Percentiles rank a stretch among this genome's conserved stretches.
Evolutionary conservation across 2,113 vertebrate species (phyloP).

Genomic region (Silurus meridionalis): DNA sequence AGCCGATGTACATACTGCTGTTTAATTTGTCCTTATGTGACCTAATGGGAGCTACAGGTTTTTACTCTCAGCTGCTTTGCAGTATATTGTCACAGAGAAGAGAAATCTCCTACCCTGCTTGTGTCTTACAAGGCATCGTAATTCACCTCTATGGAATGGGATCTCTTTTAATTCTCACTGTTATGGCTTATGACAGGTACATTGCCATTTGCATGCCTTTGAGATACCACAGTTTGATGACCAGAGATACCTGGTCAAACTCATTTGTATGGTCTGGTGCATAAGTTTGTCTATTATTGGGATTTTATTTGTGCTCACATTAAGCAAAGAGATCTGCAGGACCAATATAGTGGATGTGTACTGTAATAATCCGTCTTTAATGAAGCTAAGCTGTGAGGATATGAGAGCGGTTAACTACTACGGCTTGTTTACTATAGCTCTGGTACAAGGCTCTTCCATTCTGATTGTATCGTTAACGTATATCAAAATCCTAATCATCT

Average conservation of each 20-base stretch:
- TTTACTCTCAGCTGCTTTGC: neutral
- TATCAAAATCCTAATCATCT: slow-evolving; percentile 3
- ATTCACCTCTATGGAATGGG: neutral
- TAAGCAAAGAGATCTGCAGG: slow-evolving; percentile 8
- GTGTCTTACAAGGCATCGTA: neutral
- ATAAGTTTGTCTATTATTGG: neutral
- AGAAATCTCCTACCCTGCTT: slow-evolving; percentile 11
- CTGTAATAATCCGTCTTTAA: slow-evolving; percentile 6
- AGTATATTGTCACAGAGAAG: neutral
- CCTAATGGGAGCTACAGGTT: neutral
- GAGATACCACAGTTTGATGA: neutral
- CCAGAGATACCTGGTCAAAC: neutral
- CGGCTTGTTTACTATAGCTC: neutral
- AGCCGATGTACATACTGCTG: slow-evolving; percentile 5
- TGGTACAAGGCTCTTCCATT: neutral
- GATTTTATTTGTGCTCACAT: neutral
- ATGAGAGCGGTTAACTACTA: neutral
- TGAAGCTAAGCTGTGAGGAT: slow-evolving; percentile 17
- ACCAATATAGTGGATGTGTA: neutral
- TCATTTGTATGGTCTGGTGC: neutral
- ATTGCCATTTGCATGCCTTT: slow-evolving; percentile 14
- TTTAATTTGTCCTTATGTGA: slow-evolving; percentile 14
- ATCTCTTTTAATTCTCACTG: neutral
- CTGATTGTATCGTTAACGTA: neutral
- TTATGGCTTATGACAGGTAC: slow-evolving; percentile 15